These are phyloP conservation scores for Mastomys coucha DNA, from an alignment of 2,113 vertebrate genomes.

Conservation along the genomic window DNA sequence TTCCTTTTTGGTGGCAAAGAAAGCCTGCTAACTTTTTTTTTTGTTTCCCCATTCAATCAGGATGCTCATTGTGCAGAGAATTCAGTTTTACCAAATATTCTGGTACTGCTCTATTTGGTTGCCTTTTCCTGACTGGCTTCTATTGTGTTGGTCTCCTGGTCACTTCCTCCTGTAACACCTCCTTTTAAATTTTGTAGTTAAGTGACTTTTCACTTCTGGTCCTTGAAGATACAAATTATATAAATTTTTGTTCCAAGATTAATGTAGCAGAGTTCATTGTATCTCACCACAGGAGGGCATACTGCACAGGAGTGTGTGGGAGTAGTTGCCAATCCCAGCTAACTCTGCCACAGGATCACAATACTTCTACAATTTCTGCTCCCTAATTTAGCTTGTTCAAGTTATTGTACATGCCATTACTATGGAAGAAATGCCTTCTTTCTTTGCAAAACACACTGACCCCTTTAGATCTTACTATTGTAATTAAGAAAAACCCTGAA, in stretches of 20 bases:
- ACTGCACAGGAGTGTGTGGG: neutral
- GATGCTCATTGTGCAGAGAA: neutral
- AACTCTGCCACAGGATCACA: neutral
- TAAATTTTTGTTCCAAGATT: conserved; percentile 31
- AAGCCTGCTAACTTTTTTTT: neutral
- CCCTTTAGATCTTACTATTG: neutral
- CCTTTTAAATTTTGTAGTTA: conserved; percentile 52
- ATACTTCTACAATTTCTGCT: neutral
- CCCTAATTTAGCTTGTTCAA: neutral
- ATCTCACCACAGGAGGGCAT: neutral
- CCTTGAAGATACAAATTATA: conserved; percentile 45
- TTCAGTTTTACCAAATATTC: neutral
- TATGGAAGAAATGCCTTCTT: neutral
- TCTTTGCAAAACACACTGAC: neutral
- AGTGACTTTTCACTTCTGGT: conserved; percentile 55
- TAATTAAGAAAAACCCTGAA: neutral
- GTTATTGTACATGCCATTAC: neutral
- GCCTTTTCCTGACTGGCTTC: neutral
- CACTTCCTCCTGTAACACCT: neutral
- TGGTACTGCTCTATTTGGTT: neutral
- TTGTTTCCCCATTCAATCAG: neutral
- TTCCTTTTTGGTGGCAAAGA: neutral
- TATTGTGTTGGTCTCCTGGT: conserved; percentile 2
- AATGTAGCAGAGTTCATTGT: conserved; percentile 13
- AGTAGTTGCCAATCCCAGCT: neutral